These are phyloP conservation scores for Thermophis baileyi DNA, from an alignment of 2,113 vertebrate species.

Conservation along the genomic window DNA sequence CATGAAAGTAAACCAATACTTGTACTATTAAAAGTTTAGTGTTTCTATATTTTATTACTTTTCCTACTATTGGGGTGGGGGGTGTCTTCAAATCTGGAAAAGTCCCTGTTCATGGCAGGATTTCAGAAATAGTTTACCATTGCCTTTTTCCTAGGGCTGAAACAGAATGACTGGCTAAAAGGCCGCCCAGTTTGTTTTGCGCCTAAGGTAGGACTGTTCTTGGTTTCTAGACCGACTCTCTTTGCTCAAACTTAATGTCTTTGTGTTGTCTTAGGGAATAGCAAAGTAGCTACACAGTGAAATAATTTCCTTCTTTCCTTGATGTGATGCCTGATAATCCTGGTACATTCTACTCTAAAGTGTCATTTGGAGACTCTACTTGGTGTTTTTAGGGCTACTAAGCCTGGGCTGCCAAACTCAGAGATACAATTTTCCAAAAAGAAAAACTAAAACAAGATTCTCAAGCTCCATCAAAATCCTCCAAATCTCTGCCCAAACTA, in stretches of 20 bases:
- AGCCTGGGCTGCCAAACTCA: neutral
- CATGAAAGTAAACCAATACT: neutral
- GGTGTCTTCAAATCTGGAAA: neutral
- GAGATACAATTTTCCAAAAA: neutral
- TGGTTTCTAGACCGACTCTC: neutral
- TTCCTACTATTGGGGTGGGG: neutral
- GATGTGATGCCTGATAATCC: neutral
- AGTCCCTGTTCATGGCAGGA: neutral
- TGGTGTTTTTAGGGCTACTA: neutral
- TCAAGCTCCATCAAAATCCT: neutral
- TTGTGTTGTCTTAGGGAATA: neutral
- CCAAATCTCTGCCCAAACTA: neutral
- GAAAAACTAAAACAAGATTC: neutral
- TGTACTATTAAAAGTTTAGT: neutral
- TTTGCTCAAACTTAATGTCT: neutral
- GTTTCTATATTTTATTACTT: neutral
- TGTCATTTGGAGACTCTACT: neutral
- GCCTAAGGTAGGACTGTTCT: neutral
- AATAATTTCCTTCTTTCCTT: neutral
- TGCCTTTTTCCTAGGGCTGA: neutral
- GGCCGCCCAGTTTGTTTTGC: neutral
- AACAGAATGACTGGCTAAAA: neutral
- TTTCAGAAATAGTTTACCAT: neutral
- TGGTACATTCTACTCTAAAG: neutral
- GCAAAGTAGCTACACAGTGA: neutral